Conservation (phyloP, 2,888 invertebrate species). For the Acanthosoma haemorrhoidale region DNA sequence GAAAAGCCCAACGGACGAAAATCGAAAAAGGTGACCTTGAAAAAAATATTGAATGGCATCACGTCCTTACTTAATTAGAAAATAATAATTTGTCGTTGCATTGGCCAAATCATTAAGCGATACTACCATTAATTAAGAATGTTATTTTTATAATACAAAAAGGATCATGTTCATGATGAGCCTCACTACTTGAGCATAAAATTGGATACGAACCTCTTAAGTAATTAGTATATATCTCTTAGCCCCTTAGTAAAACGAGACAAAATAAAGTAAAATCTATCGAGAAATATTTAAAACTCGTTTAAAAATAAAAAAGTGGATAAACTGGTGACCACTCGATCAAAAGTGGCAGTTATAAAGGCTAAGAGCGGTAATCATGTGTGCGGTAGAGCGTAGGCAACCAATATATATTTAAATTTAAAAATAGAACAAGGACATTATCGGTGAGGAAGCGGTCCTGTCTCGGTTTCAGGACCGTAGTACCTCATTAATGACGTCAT, state of each 20-base stretch:
- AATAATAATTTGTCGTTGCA: no score
- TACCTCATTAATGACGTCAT: no score
- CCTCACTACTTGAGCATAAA: no score
- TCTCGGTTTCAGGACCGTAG: no score
- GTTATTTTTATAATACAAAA: no score
- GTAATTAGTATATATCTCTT: neutral
- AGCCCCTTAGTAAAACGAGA: neutral
- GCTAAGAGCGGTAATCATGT: neutral
- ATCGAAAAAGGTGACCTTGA: no score
- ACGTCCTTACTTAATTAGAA: no score
- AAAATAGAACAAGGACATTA: slow-evolving; percentile 3
- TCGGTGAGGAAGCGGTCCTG: neutral
- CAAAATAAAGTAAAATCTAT: neutral
- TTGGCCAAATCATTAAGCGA: no score
- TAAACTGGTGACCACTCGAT: neutral
- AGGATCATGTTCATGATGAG: no score
- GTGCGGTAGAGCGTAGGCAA: neutral
- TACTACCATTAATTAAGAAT: no score
- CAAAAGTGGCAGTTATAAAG: neutral
- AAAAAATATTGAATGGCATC: no score
- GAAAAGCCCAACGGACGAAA: no score
- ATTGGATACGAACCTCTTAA: neutral
- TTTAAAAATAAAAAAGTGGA: neutral
- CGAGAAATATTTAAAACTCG: neutral
- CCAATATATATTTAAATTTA: slow-evolving; percentile 1